Evolutionary conservation across 2,113 vertebrate species (phyloP).

Genomic region (Corapipo altera): DNA sequence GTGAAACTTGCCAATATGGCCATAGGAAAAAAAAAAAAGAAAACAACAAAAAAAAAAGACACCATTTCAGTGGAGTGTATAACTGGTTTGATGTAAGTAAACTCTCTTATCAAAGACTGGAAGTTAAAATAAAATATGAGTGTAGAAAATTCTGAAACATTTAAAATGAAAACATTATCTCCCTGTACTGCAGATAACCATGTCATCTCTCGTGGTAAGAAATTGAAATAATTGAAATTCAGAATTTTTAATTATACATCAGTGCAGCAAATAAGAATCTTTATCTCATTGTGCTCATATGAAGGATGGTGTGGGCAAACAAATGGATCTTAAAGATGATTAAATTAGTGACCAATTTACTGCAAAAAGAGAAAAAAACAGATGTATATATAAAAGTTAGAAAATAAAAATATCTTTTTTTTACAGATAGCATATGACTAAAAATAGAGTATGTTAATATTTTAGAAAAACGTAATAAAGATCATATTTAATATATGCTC

Average conservation of each 20-base stretch:
- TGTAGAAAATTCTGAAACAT: not conserved
- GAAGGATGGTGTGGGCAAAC: not conserved
- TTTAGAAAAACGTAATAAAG: not conserved
- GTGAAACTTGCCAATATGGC: slow-evolving; percentile 34
- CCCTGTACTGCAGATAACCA: not conserved
- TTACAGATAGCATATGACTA: not conserved
- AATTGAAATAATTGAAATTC: slow-evolving; percentile 20
- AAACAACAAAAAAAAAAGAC: not conserved
- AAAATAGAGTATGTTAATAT: not conserved
- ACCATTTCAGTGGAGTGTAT: not conserved
- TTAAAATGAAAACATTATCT: not conserved
- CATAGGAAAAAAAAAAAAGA: not conserved
- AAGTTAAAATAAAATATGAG: not conserved
- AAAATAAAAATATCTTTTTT: not conserved
- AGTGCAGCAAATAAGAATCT: slow-evolving; percentile 25
- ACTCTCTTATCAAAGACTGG: not conserved
- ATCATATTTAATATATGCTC: not conserved
- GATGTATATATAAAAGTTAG: not conserved
- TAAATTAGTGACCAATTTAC: slow-evolving; percentile 50
- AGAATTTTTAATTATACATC: slow-evolving; percentile 23
- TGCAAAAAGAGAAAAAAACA: slow-evolving; percentile 11
- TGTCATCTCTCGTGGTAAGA: not conserved
- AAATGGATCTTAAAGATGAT: slow-evolving; percentile 43
- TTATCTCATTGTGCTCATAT: slow-evolving; percentile 21
- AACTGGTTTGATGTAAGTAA: not conserved